A percentile compares a stretch with the other conserved stretches of the same genome.
These are phyloP conservation scores for Pectinophora gossypiella DNA, from an alignment of 1,140 invertebrate species.

Conservation along the genomic window DNA sequence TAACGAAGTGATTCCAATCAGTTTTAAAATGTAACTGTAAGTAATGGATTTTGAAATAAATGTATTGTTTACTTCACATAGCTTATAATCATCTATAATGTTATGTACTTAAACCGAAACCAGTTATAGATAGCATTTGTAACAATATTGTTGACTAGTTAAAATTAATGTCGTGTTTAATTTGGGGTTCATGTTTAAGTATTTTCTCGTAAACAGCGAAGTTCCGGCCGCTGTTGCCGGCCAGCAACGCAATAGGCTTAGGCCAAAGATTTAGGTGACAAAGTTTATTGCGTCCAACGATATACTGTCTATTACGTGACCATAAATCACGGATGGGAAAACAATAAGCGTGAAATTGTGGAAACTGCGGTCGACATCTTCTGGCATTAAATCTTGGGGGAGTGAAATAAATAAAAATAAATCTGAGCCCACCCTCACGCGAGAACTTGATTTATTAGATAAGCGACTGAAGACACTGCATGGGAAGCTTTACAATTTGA, in stretches of 20 bases:
- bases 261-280: constrained; percentile 69
- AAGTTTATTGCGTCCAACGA: constrained; percentile 68
- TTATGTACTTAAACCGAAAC: too few relatives aligned
- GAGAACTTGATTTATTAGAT: constrained; percentile 66
- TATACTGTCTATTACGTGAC: constrained; percentile 66
- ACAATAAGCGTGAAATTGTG: constrained; percentile 76
- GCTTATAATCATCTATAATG: too few relatives aligned
- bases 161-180: too few relatives aligned
- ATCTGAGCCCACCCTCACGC: constrained; percentile 56
- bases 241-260: constrained; percentile 54
- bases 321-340: constrained; percentile 75
- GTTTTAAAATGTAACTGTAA: too few relatives aligned
- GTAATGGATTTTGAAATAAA: too few relatives aligned
- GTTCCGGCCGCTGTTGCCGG: not conserved
- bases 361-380: constrained; percentile 67
- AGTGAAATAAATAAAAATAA: constrained; percentile 74
- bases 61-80: too few relatives aligned
- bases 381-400: constrained; percentile 68
- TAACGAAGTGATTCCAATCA: too few relatives aligned
- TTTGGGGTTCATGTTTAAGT: too few relatives aligned
- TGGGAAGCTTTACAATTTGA: constrained; percentile 17
- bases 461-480: constrained; percentile 36
- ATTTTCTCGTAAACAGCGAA: too few relatives aligned
- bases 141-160: too few relatives aligned
- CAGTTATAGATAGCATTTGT: too few relatives aligned